Conservation (phyloP, 2,797 vertebrate species). For the Alosa sapidissima region DNA sequence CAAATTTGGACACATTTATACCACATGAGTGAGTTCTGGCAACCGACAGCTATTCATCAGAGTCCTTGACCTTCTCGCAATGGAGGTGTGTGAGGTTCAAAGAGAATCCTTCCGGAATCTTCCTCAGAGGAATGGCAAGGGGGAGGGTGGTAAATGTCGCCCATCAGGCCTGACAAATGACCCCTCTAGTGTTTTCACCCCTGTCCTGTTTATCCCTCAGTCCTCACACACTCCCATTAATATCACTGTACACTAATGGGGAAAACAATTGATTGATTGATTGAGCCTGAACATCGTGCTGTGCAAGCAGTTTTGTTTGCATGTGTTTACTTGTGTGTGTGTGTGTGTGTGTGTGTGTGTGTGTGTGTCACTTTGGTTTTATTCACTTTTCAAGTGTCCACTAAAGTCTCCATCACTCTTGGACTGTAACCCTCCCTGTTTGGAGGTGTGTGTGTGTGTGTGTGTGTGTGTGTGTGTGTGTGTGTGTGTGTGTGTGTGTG, state of each 20-base stretch:
- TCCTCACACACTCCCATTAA: neutral
- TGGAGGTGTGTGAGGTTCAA: neutral
- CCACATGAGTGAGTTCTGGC: neutral
- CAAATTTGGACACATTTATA: neutral
- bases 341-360: neutral
- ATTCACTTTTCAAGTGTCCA: slow-evolving; percentile 2
- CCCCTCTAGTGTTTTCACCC: neutral
- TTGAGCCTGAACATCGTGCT: neutral
- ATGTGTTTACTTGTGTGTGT: slow-evolving; percentile 9
- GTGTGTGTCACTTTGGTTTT: slow-evolving; percentile 26
- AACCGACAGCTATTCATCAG: neutral
- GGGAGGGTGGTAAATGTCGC: neutral
- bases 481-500: neutral
- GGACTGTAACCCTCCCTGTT: neutral
- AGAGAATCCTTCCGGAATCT: neutral
- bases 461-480: slow-evolving; percentile 13
- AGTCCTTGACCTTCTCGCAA: neutral
- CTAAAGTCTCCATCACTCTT: neutral
- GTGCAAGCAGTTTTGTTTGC: neutral
- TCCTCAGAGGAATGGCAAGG: neutral
- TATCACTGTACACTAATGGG: neutral
- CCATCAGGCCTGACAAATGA: slow-evolving; percentile 5
- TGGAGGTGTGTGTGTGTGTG: neutral
- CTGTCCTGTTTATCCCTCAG: neutral
- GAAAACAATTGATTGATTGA: slow-evolving; percentile 3